These are phyloP conservation scores for Semicossyphus pulcher DNA, from an alignment of 2,113 vertebrate genomes.

Conservation along the genomic window DNA sequence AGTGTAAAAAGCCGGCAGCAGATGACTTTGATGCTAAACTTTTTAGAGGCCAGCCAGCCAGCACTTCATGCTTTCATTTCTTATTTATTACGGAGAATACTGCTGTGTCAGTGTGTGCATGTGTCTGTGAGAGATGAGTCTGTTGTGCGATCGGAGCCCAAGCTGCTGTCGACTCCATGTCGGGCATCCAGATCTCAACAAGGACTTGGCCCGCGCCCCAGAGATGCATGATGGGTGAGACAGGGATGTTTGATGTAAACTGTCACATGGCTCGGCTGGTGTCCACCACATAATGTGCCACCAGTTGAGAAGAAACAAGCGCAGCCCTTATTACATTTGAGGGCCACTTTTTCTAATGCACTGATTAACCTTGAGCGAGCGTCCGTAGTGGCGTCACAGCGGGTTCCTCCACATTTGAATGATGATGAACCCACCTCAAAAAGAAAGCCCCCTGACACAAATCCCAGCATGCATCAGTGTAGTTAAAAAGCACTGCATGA, in stretches of 20 bases:
- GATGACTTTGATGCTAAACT: slow-evolving; percentile 62
- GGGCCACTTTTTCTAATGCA: neutral
- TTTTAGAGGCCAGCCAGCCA: slow-evolving; percentile 40
- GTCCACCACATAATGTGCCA: slow-evolving; percentile 49
- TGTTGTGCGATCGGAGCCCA: slow-evolving; percentile 39
- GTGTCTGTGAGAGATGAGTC: slow-evolving; percentile 49
- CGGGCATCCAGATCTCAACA: slow-evolving; percentile 53
- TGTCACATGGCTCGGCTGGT: slow-evolving; percentile 63
- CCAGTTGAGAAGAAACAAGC: slow-evolving; percentile 33
- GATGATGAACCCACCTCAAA: slow-evolving; percentile 28
- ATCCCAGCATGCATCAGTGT: slow-evolving; percentile 49
- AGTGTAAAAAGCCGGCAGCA: slow-evolving; percentile 10
- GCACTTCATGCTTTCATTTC: slow-evolving; percentile 45
- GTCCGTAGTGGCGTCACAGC: slow-evolving; percentile 22
- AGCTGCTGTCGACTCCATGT: slow-evolving; percentile 52
- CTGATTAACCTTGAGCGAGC: slow-evolving; percentile 69
- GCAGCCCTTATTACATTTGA: neutral
- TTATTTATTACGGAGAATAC: slow-evolving; percentile 60
- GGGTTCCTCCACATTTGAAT: slow-evolving; percentile 56
- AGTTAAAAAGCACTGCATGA: slow-evolving; percentile 44
- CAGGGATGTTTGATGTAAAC: slow-evolving; percentile 73
- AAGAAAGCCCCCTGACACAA: slow-evolving; percentile 34
- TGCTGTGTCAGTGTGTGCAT: slow-evolving; percentile 67
- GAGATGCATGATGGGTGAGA: slow-evolving; percentile 66
- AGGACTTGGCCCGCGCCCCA: slow-evolving; percentile 64